Percentiles rank a stretch among this genome's conserved stretches.
These are phyloP conservation scores for Atta colombica DNA, from an alignment of 1,140 invertebrate genomes.

Conservation along the genomic window DNA sequence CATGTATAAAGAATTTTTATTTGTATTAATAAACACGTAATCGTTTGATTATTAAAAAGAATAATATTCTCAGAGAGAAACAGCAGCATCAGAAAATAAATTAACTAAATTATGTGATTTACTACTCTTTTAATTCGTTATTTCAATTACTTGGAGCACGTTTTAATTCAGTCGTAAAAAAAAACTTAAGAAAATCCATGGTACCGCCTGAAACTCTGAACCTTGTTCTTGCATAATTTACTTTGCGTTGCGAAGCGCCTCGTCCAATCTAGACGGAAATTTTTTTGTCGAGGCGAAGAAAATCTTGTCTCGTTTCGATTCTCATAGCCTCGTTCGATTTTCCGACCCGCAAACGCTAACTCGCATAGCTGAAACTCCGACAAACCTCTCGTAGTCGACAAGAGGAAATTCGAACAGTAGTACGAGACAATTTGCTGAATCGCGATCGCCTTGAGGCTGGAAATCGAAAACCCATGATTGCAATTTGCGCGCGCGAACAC, in stretches of 20 bases:
- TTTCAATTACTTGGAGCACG: slow-evolving; percentile 17
- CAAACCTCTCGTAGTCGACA: not conserved
- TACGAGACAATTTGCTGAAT: slow-evolving; percentile 52
- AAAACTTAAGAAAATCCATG: slow-evolving; percentile 25
- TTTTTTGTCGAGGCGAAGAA: slow-evolving; percentile 6
- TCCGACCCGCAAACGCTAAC: slow-evolving; percentile 21
- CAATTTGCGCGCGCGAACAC: slow-evolving; percentile 53
- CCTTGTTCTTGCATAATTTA: slow-evolving; percentile 39
- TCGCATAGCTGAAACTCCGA: not conserved
- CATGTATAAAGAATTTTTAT: not conserved
- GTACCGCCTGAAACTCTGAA: not conserved
- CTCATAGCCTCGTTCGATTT: slow-evolving; percentile 27
- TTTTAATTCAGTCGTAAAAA: slow-evolving; percentile 31
- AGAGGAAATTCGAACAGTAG: slow-evolving; percentile 46
- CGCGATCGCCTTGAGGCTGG: slow-evolving; percentile 64
- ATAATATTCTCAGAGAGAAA: not conserved
- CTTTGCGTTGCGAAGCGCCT: slow-evolving; percentile 12
- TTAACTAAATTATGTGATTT: slow-evolving; percentile 7
- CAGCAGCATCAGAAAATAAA: slow-evolving; percentile 18
- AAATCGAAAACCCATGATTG: slow-evolving; percentile 66
- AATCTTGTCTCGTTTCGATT: slow-evolving; percentile 15
- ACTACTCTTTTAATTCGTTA: slow-evolving; percentile 20
- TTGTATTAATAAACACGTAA: not conserved
- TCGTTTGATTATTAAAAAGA: not conserved
- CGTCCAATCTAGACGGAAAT: not conserved